These are phyloP conservation scores for Proctacanthus coquilletti DNA, from an alignment of 1,140 invertebrate genomes.

Conservation along the genomic window DNA sequence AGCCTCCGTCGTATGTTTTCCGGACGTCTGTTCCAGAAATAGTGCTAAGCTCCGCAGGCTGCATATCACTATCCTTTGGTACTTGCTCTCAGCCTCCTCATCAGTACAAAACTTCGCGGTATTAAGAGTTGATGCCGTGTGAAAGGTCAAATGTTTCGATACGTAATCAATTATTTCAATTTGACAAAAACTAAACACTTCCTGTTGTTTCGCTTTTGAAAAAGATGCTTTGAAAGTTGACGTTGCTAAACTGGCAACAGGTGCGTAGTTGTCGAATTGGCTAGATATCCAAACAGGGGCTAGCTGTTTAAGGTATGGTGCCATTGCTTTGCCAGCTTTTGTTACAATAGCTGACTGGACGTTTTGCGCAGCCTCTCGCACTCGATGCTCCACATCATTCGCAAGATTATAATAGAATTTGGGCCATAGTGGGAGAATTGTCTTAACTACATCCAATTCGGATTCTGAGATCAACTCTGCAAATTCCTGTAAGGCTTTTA, in stretches of 20 bases:
- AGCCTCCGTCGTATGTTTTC: conserved; percentile 33
- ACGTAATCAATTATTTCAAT: conserved; percentile 59
- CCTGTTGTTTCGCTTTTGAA: conserved; percentile 46
- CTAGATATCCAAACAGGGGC: conserved; percentile 60
- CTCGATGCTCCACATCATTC: conserved; percentile 59
- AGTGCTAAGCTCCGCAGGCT: conserved; percentile 49
- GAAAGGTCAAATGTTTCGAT: conserved; percentile 48
- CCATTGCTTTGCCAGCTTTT: conserved; percentile 54
- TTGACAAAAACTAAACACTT: conserved; percentile 61
- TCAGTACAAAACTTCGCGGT: conserved; percentile 25
- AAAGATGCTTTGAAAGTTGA: conserved; percentile 58
- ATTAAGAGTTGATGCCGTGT: conserved; percentile 39
- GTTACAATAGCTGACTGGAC: conserved; percentile 51
- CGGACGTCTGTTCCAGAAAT: conserved; percentile 37
- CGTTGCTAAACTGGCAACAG: conserved; percentile 55
- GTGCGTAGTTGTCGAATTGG: conserved; percentile 66
- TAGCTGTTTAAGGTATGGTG: conserved; percentile 58
- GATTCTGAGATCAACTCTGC: conserved; percentile 43
- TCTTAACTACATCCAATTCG: conserved; percentile 41
- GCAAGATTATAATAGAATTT: conserved; percentile 54
- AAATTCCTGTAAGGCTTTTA: conserved; percentile 75
- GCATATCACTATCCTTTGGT: conserved; percentile 47
- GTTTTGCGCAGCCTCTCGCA: conserved; percentile 55
- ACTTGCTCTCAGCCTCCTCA: conserved; percentile 60
- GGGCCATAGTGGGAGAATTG: conserved; percentile 61